Evolutionary conservation across 2,888 invertebrate species (phyloP).

Genomic region (Smittia aterrima): DNA sequence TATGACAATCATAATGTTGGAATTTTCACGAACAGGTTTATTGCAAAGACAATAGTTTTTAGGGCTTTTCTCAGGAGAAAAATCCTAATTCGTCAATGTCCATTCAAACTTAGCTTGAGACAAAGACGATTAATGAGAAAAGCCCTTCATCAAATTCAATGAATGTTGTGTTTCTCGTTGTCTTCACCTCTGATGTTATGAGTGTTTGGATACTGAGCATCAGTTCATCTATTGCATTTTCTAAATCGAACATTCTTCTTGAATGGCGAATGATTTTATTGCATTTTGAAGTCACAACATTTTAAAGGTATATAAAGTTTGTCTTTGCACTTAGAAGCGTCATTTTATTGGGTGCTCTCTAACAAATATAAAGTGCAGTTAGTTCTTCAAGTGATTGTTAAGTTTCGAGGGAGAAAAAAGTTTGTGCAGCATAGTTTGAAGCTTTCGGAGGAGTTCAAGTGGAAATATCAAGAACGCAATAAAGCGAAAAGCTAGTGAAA

Average conservation of each 20-base stretch:
- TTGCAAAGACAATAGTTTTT: too few species aligned
- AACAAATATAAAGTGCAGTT: constrained; percentile 24
- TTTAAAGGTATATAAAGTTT: constrained; percentile 34
- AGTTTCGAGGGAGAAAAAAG: neutral
- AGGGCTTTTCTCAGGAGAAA: too few species aligned
- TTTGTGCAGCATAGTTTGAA: too few species aligned
- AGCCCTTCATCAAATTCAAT: too few species aligned
- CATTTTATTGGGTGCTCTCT: constrained; percentile 26
- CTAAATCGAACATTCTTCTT: constrained; percentile 13
- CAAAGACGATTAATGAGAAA: too few species aligned
- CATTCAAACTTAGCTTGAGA: too few species aligned
- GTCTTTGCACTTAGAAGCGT: constrained; percentile 26
- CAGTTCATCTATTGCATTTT: constrained; percentile 17
- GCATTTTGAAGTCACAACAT: constrained; percentile 8
- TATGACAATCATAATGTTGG: too few species aligned
- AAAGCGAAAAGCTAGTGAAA: neutral
- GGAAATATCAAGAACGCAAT: neutral
- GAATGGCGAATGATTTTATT: constrained; percentile 12
- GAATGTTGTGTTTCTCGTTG: neutral
- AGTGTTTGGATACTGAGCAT: neutral
- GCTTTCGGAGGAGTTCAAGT: neutral
- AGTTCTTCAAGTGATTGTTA: neutral
- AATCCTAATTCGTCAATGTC: too few species aligned
- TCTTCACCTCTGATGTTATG: neutral
- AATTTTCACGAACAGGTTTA: too few species aligned